These are phyloP conservation scores for Caenorhabditis virilis DNA, from an alignment of 2,888 invertebrate genomes.

Conservation along the genomic window DNA sequence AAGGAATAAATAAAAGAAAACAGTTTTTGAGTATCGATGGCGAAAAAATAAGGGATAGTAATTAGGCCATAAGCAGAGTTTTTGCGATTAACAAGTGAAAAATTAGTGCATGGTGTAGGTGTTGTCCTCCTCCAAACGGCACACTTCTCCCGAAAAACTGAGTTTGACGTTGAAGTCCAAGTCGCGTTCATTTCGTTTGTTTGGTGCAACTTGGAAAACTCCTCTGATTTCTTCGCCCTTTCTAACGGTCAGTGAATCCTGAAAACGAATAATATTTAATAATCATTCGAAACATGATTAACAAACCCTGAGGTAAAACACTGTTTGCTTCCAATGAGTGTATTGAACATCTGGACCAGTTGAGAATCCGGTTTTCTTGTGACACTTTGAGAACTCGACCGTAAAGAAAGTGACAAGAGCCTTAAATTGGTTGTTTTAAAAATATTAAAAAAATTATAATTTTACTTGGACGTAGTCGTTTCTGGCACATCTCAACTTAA, in stretches of 20 bases:
- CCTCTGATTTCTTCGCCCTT: slow-evolving; percentile 84
- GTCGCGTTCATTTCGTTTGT: slow-evolving; percentile 91
- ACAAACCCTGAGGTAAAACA: slow-evolving; percentile 85
- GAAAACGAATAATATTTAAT: slow-evolving; percentile 9
- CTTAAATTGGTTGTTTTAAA: slow-evolving; percentile 76
- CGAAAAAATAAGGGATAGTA: slow-evolving; percentile 18
- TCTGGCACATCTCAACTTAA: slow-evolving; percentile 70
- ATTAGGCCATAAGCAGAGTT: too few relatives aligned
- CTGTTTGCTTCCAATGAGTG: slow-evolving; percentile 99
- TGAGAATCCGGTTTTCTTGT: slow-evolving; percentile 96
- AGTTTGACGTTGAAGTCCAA: slow-evolving; percentile 84
- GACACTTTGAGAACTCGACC: slow-evolving; percentile 98
- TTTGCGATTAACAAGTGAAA: too few relatives aligned
- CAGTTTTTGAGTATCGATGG: too few relatives aligned
- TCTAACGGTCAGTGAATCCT: slow-evolving; percentile 92
- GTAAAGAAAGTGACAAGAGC: slow-evolving; percentile 96
- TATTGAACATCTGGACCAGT: slow-evolving; percentile 93
- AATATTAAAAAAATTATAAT: slow-evolving; percentile 68
- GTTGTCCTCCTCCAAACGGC: slow-evolving; percentile 69
- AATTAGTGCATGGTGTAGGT: slow-evolving; percentile 72
- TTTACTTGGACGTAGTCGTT: slow-evolving; percentile 69
- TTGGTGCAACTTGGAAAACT: slow-evolving; percentile 89
- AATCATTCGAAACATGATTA: neutral
- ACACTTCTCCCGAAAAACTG: slow-evolving; percentile 75
- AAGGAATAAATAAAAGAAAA: too few relatives aligned